Evolutionary conservation across 2,888 invertebrate genomes (phyloP), one percentile per base, ranked within the genome.

Genomic region (Anoplius nigerrimus): DNA sequence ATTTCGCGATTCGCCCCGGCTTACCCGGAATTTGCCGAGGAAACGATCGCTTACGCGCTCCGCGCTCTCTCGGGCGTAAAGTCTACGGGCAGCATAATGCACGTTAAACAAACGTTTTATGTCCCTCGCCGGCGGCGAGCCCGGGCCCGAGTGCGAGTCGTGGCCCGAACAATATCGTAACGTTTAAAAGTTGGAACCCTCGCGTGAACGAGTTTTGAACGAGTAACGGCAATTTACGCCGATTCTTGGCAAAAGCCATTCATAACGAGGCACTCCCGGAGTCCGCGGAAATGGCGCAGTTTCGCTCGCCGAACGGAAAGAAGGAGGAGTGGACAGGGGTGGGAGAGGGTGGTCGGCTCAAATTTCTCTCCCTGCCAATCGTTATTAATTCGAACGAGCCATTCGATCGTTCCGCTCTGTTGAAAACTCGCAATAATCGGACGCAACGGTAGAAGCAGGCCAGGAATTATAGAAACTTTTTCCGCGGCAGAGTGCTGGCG

Each of bases 201-300:
- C 48, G 16, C n/a, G 27, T 4, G 54, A 54, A 18, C 54, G 6
- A 54, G 27, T 16, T 54, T 34, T 34, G 11, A 34, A 34, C 34
- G 34, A 11, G 4, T 34, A 34, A 6, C 34, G 34, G 11, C 34
- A 34, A 34, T 34, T 34, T 34, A 34, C 18, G 54, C 16, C 18
- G 54, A 54, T 54, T 34, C 54, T 54, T 54, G 21, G 34, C 34
- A 34, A 34, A n/a, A 54, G 34, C 24, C 27, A 54, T 18, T 54
- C 24, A 27, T 54, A 65, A 71, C 56, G 65, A 64, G 52, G 34
- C 11, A 13, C 34, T 54, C 34, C 27, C 24, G 54, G 18, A 22
- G 15, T 2, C 8, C 48, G 48, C 34, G 27, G 54, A 54, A 27
- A 54, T 27, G 27, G 34, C 27, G 18, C 34, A 34, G 34, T 34